Evolutionary conservation across 2,113 vertebrate species (phyloP).

Genomic region (Oreochromis tanganicae): DNA sequence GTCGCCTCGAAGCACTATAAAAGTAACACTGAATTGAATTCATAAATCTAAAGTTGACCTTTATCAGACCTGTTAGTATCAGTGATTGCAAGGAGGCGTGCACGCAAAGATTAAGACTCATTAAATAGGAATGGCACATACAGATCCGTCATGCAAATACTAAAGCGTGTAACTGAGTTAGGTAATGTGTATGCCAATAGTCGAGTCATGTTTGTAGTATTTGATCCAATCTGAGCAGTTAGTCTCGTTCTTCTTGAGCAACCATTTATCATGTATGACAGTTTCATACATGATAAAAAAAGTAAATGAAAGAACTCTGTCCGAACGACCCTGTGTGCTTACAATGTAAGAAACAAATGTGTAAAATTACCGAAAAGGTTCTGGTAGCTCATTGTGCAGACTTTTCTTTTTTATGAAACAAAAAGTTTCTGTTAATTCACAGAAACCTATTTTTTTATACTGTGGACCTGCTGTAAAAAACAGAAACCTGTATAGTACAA

Average conservation of each 20-base stretch:
- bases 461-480: background rate
- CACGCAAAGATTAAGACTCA: background rate
- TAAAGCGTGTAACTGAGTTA: background rate
- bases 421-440: background rate
- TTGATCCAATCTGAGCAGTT: background rate
- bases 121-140: background rate
- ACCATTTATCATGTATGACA: background rate
- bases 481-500: background rate
- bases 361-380: background rate
- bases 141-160: background rate
- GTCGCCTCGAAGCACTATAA: background rate
- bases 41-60: background rate
- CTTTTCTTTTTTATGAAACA: background rate
- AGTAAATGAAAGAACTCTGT: background rate
- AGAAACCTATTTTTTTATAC: background rate
- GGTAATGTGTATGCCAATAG: fast-evolving
- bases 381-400: background rate
- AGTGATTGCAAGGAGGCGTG: background rate
- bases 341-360: background rate
- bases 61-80: background rate
- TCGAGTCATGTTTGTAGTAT: fast-evolving
- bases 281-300: background rate
- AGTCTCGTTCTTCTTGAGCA: background rate
- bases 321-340: background rate
- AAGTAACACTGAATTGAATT: background rate